phyloP scores from a whole-genome alignment of 2,797 vertebrate species.

The Botia almorhae region DNA sequence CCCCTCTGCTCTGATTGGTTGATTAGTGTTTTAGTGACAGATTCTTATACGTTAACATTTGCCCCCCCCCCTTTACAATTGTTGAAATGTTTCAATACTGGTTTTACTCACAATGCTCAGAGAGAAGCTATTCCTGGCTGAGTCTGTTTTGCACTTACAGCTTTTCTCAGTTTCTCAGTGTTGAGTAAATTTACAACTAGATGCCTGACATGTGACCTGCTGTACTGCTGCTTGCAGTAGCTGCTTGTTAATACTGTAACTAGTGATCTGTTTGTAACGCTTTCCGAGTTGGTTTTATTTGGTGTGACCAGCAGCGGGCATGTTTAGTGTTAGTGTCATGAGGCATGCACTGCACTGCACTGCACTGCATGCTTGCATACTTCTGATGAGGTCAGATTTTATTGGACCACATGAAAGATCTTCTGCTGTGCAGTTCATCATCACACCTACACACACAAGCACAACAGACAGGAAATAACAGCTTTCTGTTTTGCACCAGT shows the following conservation, averaged over 20 bases:
- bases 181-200: not conserved
- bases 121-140: not conserved
- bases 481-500: conserved; percentile 30
- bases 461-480: conserved; percentile 44
- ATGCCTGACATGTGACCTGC: not conserved
- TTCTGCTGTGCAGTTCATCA: conserved; percentile 49
- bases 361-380: conserved; percentile 25
- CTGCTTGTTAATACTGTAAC: not conserved
- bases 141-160: not conserved
- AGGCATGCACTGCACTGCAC: conserved; percentile 14
- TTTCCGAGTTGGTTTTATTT: not conserved
- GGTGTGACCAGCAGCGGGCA: conserved; percentile 3
- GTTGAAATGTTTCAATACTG: not conserved
- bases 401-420: conserved; percentile 55
- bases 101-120: not conserved
- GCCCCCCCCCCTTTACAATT: not conserved
- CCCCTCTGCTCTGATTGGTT: not conserved
- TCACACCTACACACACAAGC: conserved; percentile 42
- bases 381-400: conserved; percentile 37
- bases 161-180: conserved; percentile 12
- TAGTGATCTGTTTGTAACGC: not conserved
- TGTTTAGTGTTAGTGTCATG: conserved; percentile 24
- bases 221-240: not conserved
- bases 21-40: not conserved
- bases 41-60: too few species aligned